A percentile compares a stretch with the other conserved stretches of the same genome.
phyloP scores from a whole-genome alignment of 92 coral and sea anemone genomes.

The Micromussa lordhowensis region DNA sequence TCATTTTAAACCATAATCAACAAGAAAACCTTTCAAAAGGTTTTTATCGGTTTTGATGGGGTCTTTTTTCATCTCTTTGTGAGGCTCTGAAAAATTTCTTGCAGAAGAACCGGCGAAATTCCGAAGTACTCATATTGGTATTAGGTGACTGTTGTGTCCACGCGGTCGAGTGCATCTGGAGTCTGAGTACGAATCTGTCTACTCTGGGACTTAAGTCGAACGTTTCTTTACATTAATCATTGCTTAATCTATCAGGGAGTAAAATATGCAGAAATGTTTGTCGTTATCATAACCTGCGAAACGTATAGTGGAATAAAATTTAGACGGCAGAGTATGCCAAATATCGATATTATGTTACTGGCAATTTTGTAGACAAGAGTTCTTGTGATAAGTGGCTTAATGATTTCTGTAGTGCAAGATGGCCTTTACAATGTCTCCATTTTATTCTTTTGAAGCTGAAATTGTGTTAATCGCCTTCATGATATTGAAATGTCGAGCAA shows the following conservation, averaged over 20 bases:
- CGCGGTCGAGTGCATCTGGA: not conserved
- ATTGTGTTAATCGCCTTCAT: not conserved
- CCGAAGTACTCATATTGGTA: not conserved
- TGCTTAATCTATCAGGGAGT: not conserved
- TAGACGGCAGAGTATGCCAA: not conserved
- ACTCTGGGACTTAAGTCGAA: not conserved
- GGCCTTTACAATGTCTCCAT: not conserved
- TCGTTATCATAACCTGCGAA: not conserved
- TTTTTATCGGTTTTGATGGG: not conserved
- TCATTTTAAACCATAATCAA: not conserved
- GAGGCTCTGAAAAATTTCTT: not conserved
- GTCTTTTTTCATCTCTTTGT: not conserved
- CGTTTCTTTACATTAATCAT: not conserved
- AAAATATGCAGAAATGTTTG: not conserved
- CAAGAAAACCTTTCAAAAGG: not conserved
- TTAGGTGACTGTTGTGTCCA: not conserved
- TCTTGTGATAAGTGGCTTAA: conserved; percentile 9
- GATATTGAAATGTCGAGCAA: not conserved
- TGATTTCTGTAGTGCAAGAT: not conserved
- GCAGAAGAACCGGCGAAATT: not conserved
- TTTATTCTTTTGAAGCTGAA: not conserved
- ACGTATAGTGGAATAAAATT: not conserved
- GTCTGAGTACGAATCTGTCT: not conserved
- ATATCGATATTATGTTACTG: not conserved
- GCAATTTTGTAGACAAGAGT: not conserved